A percentile compares a stretch with the other conserved stretches of the same genome.
phyloP scores from a whole-genome alignment of 2,888 invertebrate genomes.

The Yponomeuta plumbellus region DNA sequence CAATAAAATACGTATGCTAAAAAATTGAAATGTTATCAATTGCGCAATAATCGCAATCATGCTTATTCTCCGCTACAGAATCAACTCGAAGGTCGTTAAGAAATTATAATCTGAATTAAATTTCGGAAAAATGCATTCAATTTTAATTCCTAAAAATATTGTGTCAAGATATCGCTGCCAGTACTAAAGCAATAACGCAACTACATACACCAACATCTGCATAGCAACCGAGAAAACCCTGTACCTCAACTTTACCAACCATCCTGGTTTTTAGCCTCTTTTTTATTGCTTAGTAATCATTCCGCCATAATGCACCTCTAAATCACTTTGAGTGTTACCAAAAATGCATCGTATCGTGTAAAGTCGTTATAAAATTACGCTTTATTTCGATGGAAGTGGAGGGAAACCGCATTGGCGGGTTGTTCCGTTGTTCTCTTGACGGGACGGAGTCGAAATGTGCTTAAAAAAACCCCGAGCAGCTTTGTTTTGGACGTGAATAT shows the following conservation, averaged over 20 bases:
- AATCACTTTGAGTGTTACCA: constrained; percentile 1
- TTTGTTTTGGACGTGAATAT: neutral
- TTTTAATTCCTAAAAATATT: too few relatives aligned
- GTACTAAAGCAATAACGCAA: neutral
- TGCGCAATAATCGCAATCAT: too few relatives aligned
- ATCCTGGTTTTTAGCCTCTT: neutral
- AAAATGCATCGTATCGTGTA: neutral
- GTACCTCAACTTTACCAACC: neutral
- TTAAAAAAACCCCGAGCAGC: neutral
- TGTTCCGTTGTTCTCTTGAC: neutral
- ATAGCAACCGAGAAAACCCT: neutral
- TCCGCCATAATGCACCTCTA: neutral
- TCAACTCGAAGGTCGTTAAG: too few relatives aligned
- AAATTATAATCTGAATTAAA: too few relatives aligned
- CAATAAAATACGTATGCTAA: too few relatives aligned
- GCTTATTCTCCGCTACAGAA: too few relatives aligned
- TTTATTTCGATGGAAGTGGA: neutral
- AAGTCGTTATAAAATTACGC: neutral
- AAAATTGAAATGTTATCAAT: too few relatives aligned
- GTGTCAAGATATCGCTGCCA: too few relatives aligned
- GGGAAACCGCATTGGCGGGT: neutral
- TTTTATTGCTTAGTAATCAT: neutral
- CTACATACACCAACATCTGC: neutral
- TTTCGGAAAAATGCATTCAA: too few relatives aligned
- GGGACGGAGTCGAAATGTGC: neutral